Evolutionary conservation across 2,888 invertebrate species (phyloP).

Genomic region (Lordiphosa andalusiaca): DNA sequence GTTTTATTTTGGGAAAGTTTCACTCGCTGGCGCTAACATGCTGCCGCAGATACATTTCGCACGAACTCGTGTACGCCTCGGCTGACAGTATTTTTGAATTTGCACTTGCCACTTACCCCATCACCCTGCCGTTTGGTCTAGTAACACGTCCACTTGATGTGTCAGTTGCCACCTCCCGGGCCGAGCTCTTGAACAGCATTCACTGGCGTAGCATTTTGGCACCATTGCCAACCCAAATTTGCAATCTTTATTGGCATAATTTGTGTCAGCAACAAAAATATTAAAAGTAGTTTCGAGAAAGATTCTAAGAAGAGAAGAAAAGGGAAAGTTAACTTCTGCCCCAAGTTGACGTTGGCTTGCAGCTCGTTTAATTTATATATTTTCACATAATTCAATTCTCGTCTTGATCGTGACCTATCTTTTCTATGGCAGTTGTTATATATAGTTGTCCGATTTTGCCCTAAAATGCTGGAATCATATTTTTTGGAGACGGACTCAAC

Average conservation of each 20-base stretch:
- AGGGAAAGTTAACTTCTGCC: no score
- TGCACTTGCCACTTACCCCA: constrained; percentile 17
- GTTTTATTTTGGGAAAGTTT: constrained; percentile 46
- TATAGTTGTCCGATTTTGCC: no score
- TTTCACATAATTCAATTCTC: no score
- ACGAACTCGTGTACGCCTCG: not conserved
- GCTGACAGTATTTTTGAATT: constrained; percentile 35
- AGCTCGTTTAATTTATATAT: no score
- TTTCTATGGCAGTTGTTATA: no score
- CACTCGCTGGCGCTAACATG: constrained; percentile 35
- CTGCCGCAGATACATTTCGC: constrained; percentile 2
- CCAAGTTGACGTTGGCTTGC: no score
- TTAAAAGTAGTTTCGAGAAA: not conserved
- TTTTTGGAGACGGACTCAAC: no score
- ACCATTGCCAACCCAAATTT: constrained; percentile 21
- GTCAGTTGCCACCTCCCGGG: constrained; percentile 40
- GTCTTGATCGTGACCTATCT: no score
- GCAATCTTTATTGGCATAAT: constrained; percentile 64
- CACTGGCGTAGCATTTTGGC: constrained; percentile 10
- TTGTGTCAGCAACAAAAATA: constrained; percentile 42
- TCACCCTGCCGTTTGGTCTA: constrained; percentile 12
- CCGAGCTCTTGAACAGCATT: constrained; percentile 15
- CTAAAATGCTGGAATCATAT: no score
- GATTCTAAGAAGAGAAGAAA: no score
- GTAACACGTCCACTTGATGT: constrained; percentile 52